Evolutionary conservation across 2,888 invertebrate genomes (phyloP), one percentile per base, ranked within the genome.

Genomic region (Hartigia nigra): DNA sequence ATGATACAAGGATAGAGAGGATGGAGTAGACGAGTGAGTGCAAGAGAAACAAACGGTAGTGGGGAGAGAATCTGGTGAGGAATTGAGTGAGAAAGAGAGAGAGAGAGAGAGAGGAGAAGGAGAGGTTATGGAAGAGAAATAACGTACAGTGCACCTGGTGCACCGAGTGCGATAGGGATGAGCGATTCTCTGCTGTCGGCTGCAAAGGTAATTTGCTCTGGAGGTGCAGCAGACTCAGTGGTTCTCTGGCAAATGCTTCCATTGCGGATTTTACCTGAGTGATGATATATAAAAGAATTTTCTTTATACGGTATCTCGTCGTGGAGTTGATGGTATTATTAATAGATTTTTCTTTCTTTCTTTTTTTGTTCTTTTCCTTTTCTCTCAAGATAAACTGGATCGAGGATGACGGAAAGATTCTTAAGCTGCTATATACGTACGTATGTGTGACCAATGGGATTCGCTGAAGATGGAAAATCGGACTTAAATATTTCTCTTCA

Each of bases 151-250:
- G 55, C 37, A 69, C 31, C 76, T 74, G 55, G 69, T 74, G 77
- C 70, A 70, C 37, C 72, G 78, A 76, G 82, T 81, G 82, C 76
- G 79, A 81, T 79, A 81, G 81, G 69, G 82, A 83, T 78, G 55
- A 55, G 23, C 55, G 23, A 72, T 72, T 72, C 72, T 34, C 72
- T 72, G 82, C 82, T 86, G 87, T 88, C 86, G 88, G 86, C 86
- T 87, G 88, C 88, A 88, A 88, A 87, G 86, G 87, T 87, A 89
- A 88, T 87, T 87, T 87, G 84, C 85, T 86, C 83, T 86, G 86
- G 86, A 89, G 84, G 86, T 89, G 82, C 87, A 88, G 82, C 87
- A 88, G 83, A 86, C 86, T 79, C 89, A 89, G 86, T 82, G 89
- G 82, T 85, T 88, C 85, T 88, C 90, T 55, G 23, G 23, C 23